Conservation (phyloP, 2,797 vertebrate species). For the Aotus griseimembra region DNA sequence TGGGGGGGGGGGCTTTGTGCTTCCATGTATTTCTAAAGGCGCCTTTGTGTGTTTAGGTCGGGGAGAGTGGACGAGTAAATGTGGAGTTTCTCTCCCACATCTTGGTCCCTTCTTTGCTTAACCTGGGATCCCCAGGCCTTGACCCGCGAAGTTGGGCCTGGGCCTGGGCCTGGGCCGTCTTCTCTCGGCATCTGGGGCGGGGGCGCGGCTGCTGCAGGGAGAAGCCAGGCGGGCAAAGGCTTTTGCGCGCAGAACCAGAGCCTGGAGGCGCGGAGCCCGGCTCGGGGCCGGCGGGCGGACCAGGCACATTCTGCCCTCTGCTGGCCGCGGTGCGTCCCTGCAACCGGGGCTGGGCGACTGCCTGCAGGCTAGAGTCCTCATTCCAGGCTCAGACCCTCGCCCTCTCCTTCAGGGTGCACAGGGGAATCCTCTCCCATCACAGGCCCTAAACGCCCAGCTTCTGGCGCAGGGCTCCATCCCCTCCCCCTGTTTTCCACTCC, state of each 20-base stretch:
- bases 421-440: neutral
- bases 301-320: slow-evolving; percentile 87
- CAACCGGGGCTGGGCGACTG: slow-evolving; percentile 75
- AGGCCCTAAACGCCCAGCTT: neutral
- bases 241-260: neutral
- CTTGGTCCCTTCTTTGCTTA: neutral
- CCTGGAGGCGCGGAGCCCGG: neutral
- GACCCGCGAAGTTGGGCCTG: neutral
- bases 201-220: neutral
- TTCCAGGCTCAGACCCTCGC: neutral
- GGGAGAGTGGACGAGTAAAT: neutral
- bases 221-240: neutral
- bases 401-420: neutral
- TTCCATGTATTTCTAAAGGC: neutral
- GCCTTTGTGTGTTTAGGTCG: slow-evolving; percentile 58
- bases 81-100: neutral
- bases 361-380: neutral
- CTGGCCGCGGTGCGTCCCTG: slow-evolving; percentile 86
- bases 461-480: neutral
- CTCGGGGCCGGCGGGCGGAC: slow-evolving; percentile 75
- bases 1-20: slow-evolving; percentile 3
- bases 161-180: neutral
- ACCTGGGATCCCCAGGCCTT: neutral
- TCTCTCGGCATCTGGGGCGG: neutral
- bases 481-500: neutral